Evolutionary conservation across 2,797 vertebrate species (phyloP).

Genomic region (Darevskia nairensis): DNA sequence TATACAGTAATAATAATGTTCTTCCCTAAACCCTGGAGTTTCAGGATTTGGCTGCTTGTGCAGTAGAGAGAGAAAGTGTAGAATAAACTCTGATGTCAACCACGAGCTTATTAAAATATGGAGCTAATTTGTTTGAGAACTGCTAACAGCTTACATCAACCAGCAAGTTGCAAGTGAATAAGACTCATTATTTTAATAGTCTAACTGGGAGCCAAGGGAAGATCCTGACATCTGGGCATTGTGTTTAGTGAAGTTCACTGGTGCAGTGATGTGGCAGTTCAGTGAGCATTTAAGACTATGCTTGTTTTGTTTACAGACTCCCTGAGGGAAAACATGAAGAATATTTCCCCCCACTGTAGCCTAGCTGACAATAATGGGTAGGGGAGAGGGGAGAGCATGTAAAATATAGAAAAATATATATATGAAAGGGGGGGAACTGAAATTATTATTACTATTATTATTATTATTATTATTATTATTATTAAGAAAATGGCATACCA

Average conservation of each 20-base stretch:
- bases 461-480: no score
- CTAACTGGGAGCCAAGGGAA: conserved; percentile 54
- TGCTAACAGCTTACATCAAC: conserved; percentile 7
- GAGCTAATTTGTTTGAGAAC: conserved; percentile 36
- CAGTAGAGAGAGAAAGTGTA: no score
- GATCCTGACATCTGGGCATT: conserved; percentile 62
- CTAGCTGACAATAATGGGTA: conserved; percentile 36
- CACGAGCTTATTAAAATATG: conserved; percentile 18
- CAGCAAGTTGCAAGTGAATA: conserved; percentile 22
- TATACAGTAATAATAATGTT: no score
- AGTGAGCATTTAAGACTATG: conserved; percentile 58
- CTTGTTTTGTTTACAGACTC: conserved; percentile 51
- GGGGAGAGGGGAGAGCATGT: not conserved
- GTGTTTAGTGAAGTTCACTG: conserved; percentile 53
- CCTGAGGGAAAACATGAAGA: conserved; percentile 16
- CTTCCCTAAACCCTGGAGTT: no score
- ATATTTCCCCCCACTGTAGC: conserved; percentile 42
- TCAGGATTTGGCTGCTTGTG: no score
- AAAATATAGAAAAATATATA: not conserved
- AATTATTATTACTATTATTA: conserved; percentile 24
- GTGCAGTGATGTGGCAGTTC: conserved; percentile 41
- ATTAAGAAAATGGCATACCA: conserved; percentile 21
- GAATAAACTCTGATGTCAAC: not conserved
- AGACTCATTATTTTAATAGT: conserved; percentile 57
- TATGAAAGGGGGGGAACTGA: conserved; percentile 31